A percentile compares a stretch with the other conserved stretches of the same genome.
phyloP scores from a whole-genome alignment of 2,888 invertebrate genomes.

The Pasiphila rectangulata region DNA sequence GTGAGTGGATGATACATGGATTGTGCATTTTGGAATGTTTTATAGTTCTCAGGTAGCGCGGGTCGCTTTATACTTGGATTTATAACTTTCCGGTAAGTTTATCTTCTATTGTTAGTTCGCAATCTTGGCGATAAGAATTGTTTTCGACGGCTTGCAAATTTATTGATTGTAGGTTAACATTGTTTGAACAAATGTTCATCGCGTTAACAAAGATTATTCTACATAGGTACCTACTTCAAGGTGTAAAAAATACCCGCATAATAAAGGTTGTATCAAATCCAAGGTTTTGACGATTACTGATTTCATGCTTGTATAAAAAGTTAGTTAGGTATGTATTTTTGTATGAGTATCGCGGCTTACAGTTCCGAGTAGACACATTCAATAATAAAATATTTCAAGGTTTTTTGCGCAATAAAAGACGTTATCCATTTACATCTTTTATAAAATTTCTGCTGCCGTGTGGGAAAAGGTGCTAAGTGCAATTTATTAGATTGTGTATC shows the following conservation, averaged over 20 bases:
- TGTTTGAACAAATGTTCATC: conserved; percentile 24
- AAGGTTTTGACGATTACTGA: conserved; percentile 17
- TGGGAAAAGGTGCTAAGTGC: conserved; percentile 16
- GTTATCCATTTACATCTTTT: conserved; percentile 5
- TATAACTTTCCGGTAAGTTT: conserved; percentile 31
- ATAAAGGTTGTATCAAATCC: conserved; percentile 13
- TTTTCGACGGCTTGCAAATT: conserved; percentile 8
- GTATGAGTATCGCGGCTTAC: conserved; percentile 6
- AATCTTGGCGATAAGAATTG: conserved; percentile 15
- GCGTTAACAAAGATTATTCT: neutral
- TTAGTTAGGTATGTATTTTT: conserved; percentile 4
- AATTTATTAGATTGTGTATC: conserved; percentile 14
- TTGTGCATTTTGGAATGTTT: conserved; percentile 64
- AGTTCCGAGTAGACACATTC: conserved; percentile 22
- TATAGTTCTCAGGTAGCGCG: conserved; percentile 49
- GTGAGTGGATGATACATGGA: conserved; percentile 34
- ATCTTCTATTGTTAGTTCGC: conserved; percentile 24
- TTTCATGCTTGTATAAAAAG: conserved; percentile 11
- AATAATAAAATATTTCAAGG: conserved; percentile 30
- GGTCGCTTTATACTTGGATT: conserved; percentile 35
- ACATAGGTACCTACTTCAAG: neutral
- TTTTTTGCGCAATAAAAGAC: conserved; percentile 22
- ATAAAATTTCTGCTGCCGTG: conserved; percentile 10
- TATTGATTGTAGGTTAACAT: conserved; percentile 10
- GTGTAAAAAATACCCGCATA: conserved; percentile 7